Evolutionary conservation across 2,797 vertebrate species (phyloP), one percentile per base, ranked within the genome.

Genomic region (Dipus sagitta): DNA sequence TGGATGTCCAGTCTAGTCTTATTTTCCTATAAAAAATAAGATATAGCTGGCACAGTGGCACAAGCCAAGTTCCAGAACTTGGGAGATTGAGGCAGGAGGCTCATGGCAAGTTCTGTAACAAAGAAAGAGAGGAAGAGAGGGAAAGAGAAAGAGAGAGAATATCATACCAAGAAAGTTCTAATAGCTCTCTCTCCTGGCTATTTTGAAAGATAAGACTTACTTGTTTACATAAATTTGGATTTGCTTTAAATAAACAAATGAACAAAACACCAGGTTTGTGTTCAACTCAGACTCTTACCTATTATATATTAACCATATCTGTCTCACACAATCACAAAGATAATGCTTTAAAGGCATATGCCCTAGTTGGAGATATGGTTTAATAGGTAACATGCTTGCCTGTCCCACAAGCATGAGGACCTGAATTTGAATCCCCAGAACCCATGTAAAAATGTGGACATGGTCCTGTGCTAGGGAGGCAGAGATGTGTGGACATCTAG

Each of bases 221-320:
- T 82, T 90, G 64, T 86, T 81, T 77, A 78, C 32, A 23, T 94
- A 76, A 84, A 76, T 72, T 90, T 87, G 58, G 18, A 30, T 72
- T 77, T 91, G 18, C 65, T 85, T 90, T 78, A 91, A 58, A 70
- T 15, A 95, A 87, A 93, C 20, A 89, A 86, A 60, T 89, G 10
- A 87, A 65, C 6, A 72, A 83, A 54, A 67, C 18, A 64, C n/a
- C 18, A 30, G 62, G 62, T 26, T 26, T 85, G 6, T 62, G 72
- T 83, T 88, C 38, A 77, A 94, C 34, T 68, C 79, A 72, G 14
- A 32, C 20, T 62, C 18, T 23, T 34, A 47, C 47, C 24, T 76
- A 72, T 74, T 75, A 90, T 62, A 68, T 42, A 91, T 62, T 62
- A 70, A 47, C 34, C 8, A 62, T 18, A 71, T 64, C 60, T 71